Evolutionary conservation across 2,113 vertebrate genomes (phyloP).

Genomic region (Oryzias javanicus): DNA sequence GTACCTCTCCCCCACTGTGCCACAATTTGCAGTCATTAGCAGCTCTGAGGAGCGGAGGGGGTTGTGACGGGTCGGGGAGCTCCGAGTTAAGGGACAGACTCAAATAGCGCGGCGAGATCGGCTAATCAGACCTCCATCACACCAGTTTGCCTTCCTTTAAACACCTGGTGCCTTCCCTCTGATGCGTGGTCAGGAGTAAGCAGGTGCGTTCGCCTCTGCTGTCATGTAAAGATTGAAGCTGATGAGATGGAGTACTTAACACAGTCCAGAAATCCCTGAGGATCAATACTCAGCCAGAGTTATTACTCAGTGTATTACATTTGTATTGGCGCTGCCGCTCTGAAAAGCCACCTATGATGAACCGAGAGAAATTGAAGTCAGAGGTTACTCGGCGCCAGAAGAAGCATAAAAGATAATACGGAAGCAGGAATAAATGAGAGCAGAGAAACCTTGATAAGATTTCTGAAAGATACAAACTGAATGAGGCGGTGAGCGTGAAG

Average conservation of each 20-base stretch:
- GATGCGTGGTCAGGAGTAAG: constrained; percentile 9
- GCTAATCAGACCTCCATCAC: constrained; percentile 53
- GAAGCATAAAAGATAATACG: constrained; percentile 46
- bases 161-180: constrained; percentile 17
- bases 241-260: constrained; percentile 55
- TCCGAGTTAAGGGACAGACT: constrained; percentile 35
- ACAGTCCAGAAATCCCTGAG: constrained; percentile 50
- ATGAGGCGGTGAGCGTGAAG: neutral
- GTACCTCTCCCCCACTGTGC: constrained; percentile 52
- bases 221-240: constrained; percentile 51
- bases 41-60: constrained; percentile 43
- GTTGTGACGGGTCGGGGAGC: constrained; percentile 8
- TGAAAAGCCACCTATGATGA: constrained; percentile 30
- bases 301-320: constrained; percentile 60
- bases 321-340: constrained; percentile 46
- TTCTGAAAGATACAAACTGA: constrained; percentile 31
- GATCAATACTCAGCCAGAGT: constrained; percentile 59
- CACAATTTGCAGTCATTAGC: constrained; percentile 78
- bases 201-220: constrained; percentile 7
- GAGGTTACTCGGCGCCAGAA: constrained; percentile 47
- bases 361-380: constrained; percentile 64
- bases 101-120: constrained; percentile 33
- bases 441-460: constrained; percentile 16
- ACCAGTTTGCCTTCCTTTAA: constrained; percentile 27
- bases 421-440: constrained; percentile 45